Percentiles rank a stretch among this genome's conserved stretches.
Evolutionary conservation across 2,113 vertebrate species (phyloP).

Genomic region (Oncorhynchus gorbuscha): DNA sequence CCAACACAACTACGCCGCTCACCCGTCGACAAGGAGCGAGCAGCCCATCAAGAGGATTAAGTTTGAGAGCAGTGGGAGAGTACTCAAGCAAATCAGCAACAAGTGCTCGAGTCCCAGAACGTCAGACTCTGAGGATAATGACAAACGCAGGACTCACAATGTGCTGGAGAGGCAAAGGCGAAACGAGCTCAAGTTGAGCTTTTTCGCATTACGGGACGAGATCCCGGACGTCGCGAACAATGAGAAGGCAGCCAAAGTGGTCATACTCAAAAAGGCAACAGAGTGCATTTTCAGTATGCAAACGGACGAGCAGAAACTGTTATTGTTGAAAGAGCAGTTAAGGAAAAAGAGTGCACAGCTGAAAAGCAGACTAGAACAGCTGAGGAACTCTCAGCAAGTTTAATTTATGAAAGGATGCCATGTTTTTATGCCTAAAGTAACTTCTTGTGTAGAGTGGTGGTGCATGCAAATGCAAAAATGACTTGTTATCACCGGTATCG

Average conservation of each 20-base stretch:
- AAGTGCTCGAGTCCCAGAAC: slow-evolving; percentile 82
- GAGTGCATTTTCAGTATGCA: slow-evolving; percentile 80
- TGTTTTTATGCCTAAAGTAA: background rate
- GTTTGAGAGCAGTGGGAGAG: slow-evolving; percentile 75
- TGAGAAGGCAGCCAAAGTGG: slow-evolving; percentile 86
- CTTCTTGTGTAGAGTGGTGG: slow-evolving; percentile 11
- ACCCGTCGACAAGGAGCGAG: slow-evolving; percentile 78
- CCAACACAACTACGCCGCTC: slow-evolving; percentile 87
- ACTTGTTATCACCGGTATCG: background rate
- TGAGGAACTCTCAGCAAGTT: slow-evolving; percentile 76
- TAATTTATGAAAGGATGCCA: background rate
- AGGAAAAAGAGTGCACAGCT: slow-evolving; percentile 79
- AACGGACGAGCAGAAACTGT: slow-evolving; percentile 77
- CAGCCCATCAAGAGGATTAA: slow-evolving; percentile 80
- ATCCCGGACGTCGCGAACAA: slow-evolving; percentile 87
- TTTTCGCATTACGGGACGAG: slow-evolving; percentile 84
- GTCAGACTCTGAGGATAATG: slow-evolving; percentile 84
- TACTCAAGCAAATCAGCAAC: slow-evolving; percentile 83
- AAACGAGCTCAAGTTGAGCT: slow-evolving; percentile 86
- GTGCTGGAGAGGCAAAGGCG: slow-evolving; percentile 86
- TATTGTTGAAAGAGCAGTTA: slow-evolving; percentile 77
- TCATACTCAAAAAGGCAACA: slow-evolving; percentile 86
- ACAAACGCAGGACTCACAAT: slow-evolving; percentile 87
- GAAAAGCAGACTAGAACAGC: slow-evolving; percentile 83
- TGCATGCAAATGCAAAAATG: slow-evolving; percentile 6